Evolutionary conservation across 2,797 vertebrate genomes (phyloP).

Genomic region (Tenualosa thibaudeaui): DNA sequence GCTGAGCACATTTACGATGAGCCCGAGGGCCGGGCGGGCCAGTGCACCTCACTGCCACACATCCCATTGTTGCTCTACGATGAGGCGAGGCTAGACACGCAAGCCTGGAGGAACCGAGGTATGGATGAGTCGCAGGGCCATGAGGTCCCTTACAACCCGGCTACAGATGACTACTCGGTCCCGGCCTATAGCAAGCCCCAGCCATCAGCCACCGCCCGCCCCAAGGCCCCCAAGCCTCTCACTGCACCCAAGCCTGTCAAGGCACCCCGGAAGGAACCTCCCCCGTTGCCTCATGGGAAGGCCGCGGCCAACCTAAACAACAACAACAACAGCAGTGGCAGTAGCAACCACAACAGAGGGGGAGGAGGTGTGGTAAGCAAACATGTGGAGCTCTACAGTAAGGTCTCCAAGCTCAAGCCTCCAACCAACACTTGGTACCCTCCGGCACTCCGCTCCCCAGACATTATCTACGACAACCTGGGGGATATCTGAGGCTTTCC

Average conservation of each 20-base stretch:
- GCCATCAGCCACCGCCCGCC: conserved; percentile 42
- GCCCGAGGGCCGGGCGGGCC: conserved; percentile 79
- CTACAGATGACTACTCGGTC: conserved; percentile 68
- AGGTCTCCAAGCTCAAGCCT: conserved; percentile 73
- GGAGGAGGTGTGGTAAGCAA: conserved; percentile 55
- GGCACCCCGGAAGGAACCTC: conserved; percentile 60
- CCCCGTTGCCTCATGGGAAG: conserved; percentile 60
- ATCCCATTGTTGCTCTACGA: conserved; percentile 74
- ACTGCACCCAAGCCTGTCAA: conserved; percentile 83
- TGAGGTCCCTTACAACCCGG: conserved; percentile 74
- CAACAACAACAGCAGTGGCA: conserved; percentile 75
- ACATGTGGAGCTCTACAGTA: conserved; percentile 80
- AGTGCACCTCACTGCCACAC: background rate
- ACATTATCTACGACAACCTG: conserved; percentile 80
- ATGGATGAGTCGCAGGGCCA: conserved; percentile 58
- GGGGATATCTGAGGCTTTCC: conserved; percentile 62
- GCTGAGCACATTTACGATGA: conserved; percentile 92
- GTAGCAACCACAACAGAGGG: conserved; percentile 43
- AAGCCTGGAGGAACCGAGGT: conserved; percentile 76
- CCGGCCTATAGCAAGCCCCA: conserved; percentile 58
- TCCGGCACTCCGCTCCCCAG: conserved; percentile 62
- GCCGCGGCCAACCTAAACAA: conserved; percentile 66
- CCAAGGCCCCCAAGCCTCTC: conserved; percentile 77
- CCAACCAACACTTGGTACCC: conserved; percentile 55
- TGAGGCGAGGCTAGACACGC: conserved; percentile 69